Evolutionary conservation across 2,113 vertebrate species (phyloP).

Genomic region (Baryphthengus martii): DNA sequence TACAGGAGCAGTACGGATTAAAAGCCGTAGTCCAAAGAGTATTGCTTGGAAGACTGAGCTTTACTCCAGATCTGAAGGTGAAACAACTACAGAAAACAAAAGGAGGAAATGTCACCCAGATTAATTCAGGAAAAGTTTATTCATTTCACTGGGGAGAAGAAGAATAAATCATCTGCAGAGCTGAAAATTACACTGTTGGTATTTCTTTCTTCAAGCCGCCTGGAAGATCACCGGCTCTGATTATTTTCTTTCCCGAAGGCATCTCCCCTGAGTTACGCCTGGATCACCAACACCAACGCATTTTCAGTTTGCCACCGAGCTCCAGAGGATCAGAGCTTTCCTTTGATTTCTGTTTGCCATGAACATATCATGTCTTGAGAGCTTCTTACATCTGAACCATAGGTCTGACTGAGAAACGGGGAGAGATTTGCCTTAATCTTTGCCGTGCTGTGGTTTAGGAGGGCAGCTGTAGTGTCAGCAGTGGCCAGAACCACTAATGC

Average conservation of each 20-base stretch:
- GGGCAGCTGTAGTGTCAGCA: not conserved
- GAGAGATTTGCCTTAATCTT: not conserved
- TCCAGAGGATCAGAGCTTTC: not conserved
- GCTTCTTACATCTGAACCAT: not conserved
- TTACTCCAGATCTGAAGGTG: not conserved
- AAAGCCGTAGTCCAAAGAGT: not conserved
- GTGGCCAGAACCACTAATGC: not conserved
- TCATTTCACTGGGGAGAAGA: not conserved
- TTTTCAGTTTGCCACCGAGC: not conserved
- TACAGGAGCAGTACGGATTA: not conserved
- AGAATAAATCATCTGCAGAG: not conserved
- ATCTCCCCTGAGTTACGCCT: not conserved
- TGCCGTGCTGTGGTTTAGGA: not conserved
- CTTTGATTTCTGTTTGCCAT: not conserved
- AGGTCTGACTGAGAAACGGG: not conserved
- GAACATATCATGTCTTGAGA: not conserved
- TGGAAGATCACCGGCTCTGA: not conserved
- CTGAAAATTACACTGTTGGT: not conserved
- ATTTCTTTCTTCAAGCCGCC: not conserved
- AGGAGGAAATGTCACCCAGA: slow-evolving; percentile 24
- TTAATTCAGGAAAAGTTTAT: slow-evolving; percentile 41
- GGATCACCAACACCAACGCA: not conserved
- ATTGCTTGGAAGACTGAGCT: not conserved
- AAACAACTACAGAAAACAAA: slow-evolving; percentile 17
- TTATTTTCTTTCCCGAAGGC: not conserved